Conservation (phyloP, 2,113 vertebrate species). For the Pardalotus punctatus region DNA sequence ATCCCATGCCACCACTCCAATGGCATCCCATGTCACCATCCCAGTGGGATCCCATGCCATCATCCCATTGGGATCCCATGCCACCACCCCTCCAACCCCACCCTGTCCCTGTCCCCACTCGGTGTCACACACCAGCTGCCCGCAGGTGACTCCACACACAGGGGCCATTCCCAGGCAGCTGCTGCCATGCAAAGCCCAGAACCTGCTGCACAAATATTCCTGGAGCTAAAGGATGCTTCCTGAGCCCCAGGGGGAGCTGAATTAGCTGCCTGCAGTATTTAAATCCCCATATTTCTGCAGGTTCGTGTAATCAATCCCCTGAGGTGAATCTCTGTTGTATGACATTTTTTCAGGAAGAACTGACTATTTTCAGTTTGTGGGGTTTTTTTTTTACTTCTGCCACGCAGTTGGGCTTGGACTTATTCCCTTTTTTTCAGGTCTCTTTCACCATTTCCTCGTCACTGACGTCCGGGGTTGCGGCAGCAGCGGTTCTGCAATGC, state of each 20-base stretch:
- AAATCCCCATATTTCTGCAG: not conserved
- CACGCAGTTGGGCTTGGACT: not conserved
- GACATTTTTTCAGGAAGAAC: not conserved
- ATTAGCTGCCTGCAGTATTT: not conserved
- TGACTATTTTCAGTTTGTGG: not conserved
- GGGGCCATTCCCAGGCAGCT: not conserved
- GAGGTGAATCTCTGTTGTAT: fast-evolving
- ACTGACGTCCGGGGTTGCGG: fast-evolving
- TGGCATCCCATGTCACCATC: too few species aligned
- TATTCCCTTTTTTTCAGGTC: not conserved
- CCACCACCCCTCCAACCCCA: not conserved
- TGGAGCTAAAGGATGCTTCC: not conserved
- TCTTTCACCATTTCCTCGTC: conserved; percentile 5
- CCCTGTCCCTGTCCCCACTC: fast-evolving
- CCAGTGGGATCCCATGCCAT: too few species aligned
- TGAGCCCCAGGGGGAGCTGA: not conserved
- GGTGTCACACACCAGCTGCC: fast-evolving
- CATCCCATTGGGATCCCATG: too few species aligned
- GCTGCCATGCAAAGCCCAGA: not conserved
- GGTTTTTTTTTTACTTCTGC: not conserved
- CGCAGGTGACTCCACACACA: not conserved
- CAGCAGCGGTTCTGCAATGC: not conserved
- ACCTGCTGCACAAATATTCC: not conserved
- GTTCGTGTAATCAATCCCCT: not conserved
- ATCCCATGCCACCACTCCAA: too few species aligned